These are phyloP conservation scores for Simalia tracyae DNA, from an alignment of 2,797 vertebrate genomes.

Conservation along the genomic window DNA sequence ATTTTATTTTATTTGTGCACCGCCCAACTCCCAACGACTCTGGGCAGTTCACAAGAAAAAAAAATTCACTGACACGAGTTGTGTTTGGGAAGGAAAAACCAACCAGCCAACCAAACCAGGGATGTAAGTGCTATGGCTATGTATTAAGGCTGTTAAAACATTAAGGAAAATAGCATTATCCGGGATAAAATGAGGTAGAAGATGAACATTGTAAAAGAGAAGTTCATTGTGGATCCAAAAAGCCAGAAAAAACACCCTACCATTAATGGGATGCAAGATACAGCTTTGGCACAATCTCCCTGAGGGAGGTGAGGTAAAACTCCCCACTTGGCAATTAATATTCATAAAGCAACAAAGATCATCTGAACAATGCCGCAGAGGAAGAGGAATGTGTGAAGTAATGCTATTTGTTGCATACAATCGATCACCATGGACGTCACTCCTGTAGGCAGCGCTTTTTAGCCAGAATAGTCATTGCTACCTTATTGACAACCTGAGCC, in stretches of 20 bases:
- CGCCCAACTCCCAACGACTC: too few species aligned
- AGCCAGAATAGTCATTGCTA: background rate
- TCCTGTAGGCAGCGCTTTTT: too few species aligned
- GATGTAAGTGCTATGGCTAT: background rate
- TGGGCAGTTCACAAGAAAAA: too few species aligned
- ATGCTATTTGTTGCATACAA: slow-evolving; percentile 4
- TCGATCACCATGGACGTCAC: background rate
- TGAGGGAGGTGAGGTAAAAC: background rate
- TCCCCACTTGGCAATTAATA: background rate
- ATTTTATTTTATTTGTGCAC: too few species aligned
- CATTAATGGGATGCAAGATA: background rate
- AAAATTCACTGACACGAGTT: too few species aligned
- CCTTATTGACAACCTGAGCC: background rate
- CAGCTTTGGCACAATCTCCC: background rate
- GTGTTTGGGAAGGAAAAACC: too few species aligned
- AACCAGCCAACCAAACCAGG: background rate
- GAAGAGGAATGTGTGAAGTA: slow-evolving; percentile 33
- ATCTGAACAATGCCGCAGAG: background rate
- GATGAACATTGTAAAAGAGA: slow-evolving; percentile 46
- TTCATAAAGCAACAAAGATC: background rate
- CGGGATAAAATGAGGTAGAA: slow-evolving; percentile 12
- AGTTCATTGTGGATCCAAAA: slow-evolving; percentile 31
- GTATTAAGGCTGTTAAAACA: background rate
- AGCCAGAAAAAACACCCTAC: background rate
- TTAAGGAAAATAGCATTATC: slow-evolving; percentile 19